These are phyloP conservation scores for Zaprionus kolodkinae DNA, from an alignment of 1,140 invertebrate species.

Conservation along the genomic window DNA sequence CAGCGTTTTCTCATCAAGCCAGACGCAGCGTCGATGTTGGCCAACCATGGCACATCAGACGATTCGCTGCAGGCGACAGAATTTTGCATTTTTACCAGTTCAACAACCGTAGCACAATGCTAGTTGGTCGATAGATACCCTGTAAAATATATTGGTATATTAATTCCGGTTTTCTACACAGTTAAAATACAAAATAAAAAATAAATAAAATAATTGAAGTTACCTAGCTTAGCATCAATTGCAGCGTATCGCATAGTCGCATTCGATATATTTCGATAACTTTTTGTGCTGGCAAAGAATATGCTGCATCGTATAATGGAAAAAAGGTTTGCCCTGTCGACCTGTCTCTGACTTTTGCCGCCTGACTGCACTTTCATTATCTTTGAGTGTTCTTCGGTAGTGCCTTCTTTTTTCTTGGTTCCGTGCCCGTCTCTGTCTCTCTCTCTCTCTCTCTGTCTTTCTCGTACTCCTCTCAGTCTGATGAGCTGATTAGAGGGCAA, in stretches of 20 bases:
- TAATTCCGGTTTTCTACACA: too few relatives aligned
- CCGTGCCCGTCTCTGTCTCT: background rate
- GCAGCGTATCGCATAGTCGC: constrained; percentile 13
- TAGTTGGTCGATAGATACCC: constrained; percentile 37
- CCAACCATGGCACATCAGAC: constrained; percentile 70
- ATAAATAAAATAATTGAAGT: too few relatives aligned
- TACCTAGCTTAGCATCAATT: too few relatives aligned
- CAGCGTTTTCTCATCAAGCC: constrained; percentile 67
- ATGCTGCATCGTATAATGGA: constrained; percentile 69
- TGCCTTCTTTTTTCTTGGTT: background rate
- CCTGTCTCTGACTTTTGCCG: constrained; percentile 68
- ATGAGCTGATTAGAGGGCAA: constrained; percentile 63
- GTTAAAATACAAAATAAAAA: too few relatives aligned
- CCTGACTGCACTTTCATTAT: constrained; percentile 80
- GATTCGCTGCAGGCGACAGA: constrained; percentile 69
- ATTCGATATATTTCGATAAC: background rate
- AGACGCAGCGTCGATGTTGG: constrained; percentile 26
- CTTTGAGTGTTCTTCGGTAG: constrained; percentile 63
- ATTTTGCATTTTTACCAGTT: constrained; percentile 71
- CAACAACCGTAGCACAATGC: constrained; percentile 9
- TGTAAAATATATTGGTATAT: background rate
- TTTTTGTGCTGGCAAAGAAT: constrained; percentile 53
- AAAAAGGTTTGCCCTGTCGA: constrained; percentile 70
- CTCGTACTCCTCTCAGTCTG: constrained; percentile 59
- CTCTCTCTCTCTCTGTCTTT: constrained; percentile 1